These are phyloP conservation scores for Eueides isabella DNA, from an alignment of 1,140 invertebrate genomes.

Conservation along the genomic window DNA sequence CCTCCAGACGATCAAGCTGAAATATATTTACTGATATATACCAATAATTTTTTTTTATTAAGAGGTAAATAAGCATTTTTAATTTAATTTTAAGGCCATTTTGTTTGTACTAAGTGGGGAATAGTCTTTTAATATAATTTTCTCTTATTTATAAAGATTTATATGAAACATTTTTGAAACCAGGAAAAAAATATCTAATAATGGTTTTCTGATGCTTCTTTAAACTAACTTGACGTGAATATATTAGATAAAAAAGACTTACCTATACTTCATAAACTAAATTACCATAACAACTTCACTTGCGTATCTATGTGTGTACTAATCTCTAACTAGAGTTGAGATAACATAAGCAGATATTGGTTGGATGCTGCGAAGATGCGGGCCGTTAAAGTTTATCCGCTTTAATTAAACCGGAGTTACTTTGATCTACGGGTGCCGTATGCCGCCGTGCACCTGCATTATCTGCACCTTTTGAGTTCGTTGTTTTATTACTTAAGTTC, in stretches of 20 bases:
- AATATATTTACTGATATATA: no score
- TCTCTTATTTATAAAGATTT: no score
- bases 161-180: no score
- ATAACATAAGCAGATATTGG: conserved; percentile 8
- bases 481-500: conserved; percentile 3
- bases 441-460: conserved; percentile 6
- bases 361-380: conserved; percentile 10
- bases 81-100: background rate
- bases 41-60: background rate
- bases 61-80: background rate
- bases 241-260: no score
- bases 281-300: background rate
- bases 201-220: no score
- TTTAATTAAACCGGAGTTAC: conserved; percentile 9
- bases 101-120: background rate
- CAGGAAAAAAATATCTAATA: no score
- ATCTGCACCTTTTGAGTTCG: background rate
- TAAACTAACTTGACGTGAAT: no score
- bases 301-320: background rate
- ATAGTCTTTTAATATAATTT: no score
- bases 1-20: no score
- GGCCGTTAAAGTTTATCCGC: conserved; percentile 4
- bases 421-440: background rate
- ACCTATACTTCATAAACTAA: no score
- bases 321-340: background rate